Percentiles rank a stretch among this genome's conserved stretches.
Conservation (phyloP, 2,113 vertebrate genomes). For the Dermatemys mawii region DNA sequence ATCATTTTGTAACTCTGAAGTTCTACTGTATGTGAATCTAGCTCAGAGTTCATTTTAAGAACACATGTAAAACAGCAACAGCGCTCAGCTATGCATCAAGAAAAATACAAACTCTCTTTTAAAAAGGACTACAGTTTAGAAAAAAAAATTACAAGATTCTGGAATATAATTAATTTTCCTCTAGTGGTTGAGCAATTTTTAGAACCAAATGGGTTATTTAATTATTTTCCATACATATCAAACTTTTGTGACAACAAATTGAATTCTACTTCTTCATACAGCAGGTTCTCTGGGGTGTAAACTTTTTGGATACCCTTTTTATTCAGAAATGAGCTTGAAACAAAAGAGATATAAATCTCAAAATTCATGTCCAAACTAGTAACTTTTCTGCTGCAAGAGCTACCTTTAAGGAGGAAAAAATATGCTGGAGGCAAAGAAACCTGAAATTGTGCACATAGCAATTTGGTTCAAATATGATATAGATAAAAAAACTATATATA, state of each 20-base stretch:
- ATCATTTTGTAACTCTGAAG: too few relatives aligned
- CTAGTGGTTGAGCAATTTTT: neutral
- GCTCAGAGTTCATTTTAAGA: slow-evolving; percentile 42
- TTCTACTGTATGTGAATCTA: neutral
- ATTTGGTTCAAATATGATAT: neutral
- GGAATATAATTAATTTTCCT: slow-evolving; percentile 18
- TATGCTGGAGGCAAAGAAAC: slow-evolving; percentile 21
- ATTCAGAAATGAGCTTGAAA: slow-evolving; percentile 33
- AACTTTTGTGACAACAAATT: neutral
- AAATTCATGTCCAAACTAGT: slow-evolving; percentile 10
- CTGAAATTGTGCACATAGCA: neutral
- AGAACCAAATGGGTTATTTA: slow-evolving; percentile 28
- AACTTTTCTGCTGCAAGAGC: slow-evolving; percentile 29
- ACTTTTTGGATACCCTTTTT: neutral
- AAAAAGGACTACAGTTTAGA: neutral
- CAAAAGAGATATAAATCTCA: neutral
- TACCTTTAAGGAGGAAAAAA: slow-evolving; percentile 39
- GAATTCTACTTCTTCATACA: slow-evolving; percentile 41
- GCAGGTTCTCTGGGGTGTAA: neutral
- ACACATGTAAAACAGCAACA: slow-evolving; percentile 10
- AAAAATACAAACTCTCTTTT: slow-evolving; percentile 12
- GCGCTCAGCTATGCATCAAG: neutral
- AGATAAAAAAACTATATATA: slow-evolving; percentile 15
- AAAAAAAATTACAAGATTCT: neutral
- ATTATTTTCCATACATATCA: neutral